Percentiles rank a stretch among this genome's conserved stretches.
phyloP scores from a whole-genome alignment of 2,113 vertebrate genomes.

The Canis aureus region DNA sequence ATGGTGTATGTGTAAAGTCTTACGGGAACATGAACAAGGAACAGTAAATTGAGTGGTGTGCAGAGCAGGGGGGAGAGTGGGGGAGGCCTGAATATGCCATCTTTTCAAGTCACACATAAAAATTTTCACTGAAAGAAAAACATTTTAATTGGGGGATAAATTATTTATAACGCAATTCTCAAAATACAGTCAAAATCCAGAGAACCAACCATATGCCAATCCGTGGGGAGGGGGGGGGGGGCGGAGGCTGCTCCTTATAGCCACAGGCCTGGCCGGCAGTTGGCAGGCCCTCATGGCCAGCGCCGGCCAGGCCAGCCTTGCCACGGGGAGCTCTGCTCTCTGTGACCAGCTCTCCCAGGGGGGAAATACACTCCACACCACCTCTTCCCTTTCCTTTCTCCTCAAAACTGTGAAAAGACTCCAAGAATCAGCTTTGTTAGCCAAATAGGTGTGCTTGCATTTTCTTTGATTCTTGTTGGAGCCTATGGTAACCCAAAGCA shows the following conservation, averaged over 20 bases:
- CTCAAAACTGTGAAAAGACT: neutral
- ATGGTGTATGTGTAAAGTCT: neutral
- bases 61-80: neutral
- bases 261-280: neutral
- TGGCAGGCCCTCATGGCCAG: neutral
- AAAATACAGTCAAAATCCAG: neutral
- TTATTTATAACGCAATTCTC: neutral
- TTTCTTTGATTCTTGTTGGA: neutral
- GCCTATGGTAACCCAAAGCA: neutral
- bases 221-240: fast-evolving
- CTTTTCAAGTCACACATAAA: conserved; percentile 11
- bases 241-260: neutral
- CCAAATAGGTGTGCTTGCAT: neutral
- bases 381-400: neutral
- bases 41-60: neutral
- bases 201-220: neutral
- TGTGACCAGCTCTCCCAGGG: neutral
- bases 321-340: fast-evolving
- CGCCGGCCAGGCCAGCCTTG: neutral
- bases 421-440: neutral
- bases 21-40: neutral
- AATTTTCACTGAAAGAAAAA: neutral
- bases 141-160: neutral
- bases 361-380: fast-evolving
- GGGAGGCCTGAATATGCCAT: neutral